Percentiles rank a stretch among this genome's conserved stretches.
phyloP scores from a whole-genome alignment of 2,888 invertebrate genomes.

The Pseudococcus viburni region DNA sequence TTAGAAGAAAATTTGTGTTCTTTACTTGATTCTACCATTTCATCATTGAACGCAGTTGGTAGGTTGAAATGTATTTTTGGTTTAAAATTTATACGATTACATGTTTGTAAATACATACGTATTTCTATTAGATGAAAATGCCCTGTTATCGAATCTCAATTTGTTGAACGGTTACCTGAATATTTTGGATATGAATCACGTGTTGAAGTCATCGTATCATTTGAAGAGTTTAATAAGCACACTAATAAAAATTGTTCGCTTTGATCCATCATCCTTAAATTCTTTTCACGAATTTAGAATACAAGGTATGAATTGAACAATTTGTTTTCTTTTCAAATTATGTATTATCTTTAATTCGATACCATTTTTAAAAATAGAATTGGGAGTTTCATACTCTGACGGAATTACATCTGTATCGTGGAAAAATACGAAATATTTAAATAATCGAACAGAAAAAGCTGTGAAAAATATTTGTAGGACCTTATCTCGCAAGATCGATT shows the following conservation, averaged over 20 bases:
- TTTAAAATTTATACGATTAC: neutral
- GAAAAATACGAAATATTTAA: slow-evolving; percentile 55
- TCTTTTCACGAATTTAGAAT: slow-evolving; percentile 22
- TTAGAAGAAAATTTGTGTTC: slow-evolving; percentile 75
- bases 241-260: slow-evolving; percentile 36
- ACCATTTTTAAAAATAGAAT: neutral
- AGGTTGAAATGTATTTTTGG: neutral
- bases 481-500: slow-evolving; percentile 3
- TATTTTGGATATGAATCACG: slow-evolving; percentile 31
- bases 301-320: neutral
- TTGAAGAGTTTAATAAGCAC: slow-evolving; percentile 19
- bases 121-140: slow-evolving; percentile 55
- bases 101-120: neutral
- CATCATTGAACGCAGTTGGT: slow-evolving; percentile 50
- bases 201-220: slow-evolving; percentile 52
- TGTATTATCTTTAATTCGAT: neutral
- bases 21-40: slow-evolving; percentile 20
- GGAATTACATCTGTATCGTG: slow-evolving; percentile 6
- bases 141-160: slow-evolving; percentile 55
- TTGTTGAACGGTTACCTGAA: slow-evolving; percentile 51
- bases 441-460: slow-evolving; percentile 16
- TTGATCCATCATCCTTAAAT: slow-evolving; percentile 51
- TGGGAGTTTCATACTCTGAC: neutral
- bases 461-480: slow-evolving; percentile 40
- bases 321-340: neutral